These are phyloP conservation scores for Megalops atlanticus DNA, from an alignment of 2,113 vertebrate species.

Conservation along the genomic window DNA sequence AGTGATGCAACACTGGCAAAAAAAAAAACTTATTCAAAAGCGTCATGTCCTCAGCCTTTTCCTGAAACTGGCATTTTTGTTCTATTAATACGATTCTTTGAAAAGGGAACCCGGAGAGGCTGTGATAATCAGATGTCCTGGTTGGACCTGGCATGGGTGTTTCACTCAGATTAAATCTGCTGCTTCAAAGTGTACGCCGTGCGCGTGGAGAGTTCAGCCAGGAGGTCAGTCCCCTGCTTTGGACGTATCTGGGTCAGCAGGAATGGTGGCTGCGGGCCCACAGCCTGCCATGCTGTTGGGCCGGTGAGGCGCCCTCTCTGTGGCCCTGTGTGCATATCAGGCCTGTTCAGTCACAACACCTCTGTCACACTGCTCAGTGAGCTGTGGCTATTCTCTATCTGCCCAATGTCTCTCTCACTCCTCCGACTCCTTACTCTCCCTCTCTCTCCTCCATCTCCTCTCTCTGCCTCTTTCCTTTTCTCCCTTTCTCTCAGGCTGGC, in stretches of 20 bases:
- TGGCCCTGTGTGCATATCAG: background rate
- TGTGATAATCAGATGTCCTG: slow-evolving; percentile 9
- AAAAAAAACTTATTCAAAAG: background rate
- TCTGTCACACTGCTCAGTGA: background rate
- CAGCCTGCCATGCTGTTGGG: background rate
- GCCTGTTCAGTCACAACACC: background rate
- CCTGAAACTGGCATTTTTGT: slow-evolving; percentile 18
- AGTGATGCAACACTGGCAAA: background rate
- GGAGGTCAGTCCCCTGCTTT: background rate
- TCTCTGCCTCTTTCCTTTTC: background rate
- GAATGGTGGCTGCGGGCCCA: background rate
- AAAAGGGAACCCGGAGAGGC: background rate
- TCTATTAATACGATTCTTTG: slow-evolving; percentile 12
- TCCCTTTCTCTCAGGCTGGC: background rate
- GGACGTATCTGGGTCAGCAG: background rate
- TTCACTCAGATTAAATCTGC: slow-evolving; percentile 26
- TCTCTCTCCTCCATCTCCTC: background rate
- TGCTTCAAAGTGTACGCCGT: background rate
- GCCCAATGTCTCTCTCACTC: too few species aligned
- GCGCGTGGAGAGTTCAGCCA: slow-evolving; percentile 23
- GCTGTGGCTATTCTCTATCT: background rate
- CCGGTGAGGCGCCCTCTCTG: background rate
- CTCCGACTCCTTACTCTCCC: too few species aligned
- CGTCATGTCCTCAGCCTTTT: slow-evolving; percentile 1
- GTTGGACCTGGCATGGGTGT: slow-evolving; percentile 2